Conservation (phyloP, 2,888 invertebrate genomes). For the Platycheirus rosarum region DNA sequence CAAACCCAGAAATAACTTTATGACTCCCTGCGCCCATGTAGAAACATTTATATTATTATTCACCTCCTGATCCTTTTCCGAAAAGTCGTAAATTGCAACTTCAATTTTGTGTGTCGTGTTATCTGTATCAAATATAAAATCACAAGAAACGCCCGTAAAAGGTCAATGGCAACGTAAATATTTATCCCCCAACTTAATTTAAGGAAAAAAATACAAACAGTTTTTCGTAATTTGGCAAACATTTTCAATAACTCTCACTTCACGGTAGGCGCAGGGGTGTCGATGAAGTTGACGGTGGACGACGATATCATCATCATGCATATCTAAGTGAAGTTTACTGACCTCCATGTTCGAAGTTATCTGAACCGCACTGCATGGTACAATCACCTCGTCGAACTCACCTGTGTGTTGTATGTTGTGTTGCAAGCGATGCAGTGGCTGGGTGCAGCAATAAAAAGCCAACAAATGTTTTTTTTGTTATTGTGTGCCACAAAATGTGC, state of each 20-base stretch:
- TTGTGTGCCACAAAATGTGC: slow-evolving; percentile 25
- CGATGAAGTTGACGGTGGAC: slow-evolving; percentile 22
- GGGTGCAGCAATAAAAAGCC: slow-evolving; percentile 47
- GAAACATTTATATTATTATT: neutral
- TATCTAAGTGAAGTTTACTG: slow-evolving; percentile 65
- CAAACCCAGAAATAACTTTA: slow-evolving; percentile 14
- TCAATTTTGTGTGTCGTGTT: neutral
- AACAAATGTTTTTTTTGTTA: slow-evolving; percentile 13
- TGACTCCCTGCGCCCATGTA: neutral
- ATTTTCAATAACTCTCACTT: slow-evolving; percentile 63
- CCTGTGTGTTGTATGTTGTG: slow-evolving; percentile 50
- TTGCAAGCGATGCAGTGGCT: slow-evolving; percentile 24
- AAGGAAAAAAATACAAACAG: slow-evolving; percentile 36
- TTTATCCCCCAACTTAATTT: slow-evolving; percentile 50
- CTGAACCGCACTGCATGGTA: slow-evolving; percentile 70
- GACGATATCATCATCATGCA: slow-evolving; percentile 1
- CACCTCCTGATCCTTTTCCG: slow-evolving; percentile 30
- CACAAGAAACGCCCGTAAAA: slow-evolving; percentile 24
- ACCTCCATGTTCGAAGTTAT: slow-evolving; percentile 71
- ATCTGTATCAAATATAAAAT: slow-evolving; percentile 23
- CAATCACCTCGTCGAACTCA: slow-evolving; percentile 64
- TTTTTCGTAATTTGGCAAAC: slow-evolving; percentile 4
- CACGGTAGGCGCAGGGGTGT: slow-evolving; percentile 16
- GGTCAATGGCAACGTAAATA: slow-evolving; percentile 73
- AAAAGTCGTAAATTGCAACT: slow-evolving; percentile 21